These are phyloP conservation scores for Seriola quinqueradiata DNA, from an alignment of 2,113 vertebrate species.

Conservation along the genomic window DNA sequence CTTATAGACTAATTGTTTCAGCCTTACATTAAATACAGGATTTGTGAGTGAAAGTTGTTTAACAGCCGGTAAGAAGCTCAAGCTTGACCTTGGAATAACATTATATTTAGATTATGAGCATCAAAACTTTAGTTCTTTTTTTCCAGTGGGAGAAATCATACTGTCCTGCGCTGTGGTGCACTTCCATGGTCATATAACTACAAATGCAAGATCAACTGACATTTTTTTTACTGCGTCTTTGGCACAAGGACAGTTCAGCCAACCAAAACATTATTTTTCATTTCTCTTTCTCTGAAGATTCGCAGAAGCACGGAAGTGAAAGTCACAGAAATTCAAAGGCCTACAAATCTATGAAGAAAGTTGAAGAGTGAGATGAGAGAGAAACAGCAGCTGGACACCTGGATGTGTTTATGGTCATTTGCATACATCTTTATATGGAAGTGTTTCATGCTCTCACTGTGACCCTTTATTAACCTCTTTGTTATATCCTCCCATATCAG, in stretches of 20 bases:
- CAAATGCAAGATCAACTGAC: not conserved
- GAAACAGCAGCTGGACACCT: not conserved
- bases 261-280: not conserved
- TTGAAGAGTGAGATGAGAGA: not conserved
- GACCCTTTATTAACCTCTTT: not conserved
- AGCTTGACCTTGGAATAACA: not conserved
- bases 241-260: not conserved
- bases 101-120: not conserved
- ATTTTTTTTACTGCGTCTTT: not conserved
- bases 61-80: not conserved
- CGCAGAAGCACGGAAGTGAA: not conserved
- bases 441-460: not conserved
- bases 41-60: not conserved
- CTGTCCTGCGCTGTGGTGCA: not conserved
- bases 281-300: not conserved
- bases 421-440: not conserved
- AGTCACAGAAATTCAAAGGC: not conserved
- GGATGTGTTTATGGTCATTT: not conserved
- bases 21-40: too few relatives aligned
- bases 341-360: not conserved
- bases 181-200: not conserved
- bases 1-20: not conserved
- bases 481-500: not conserved
- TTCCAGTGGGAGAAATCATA: too few relatives aligned
- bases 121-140: not conserved